Base-by-base conservation (phyloP, 2,888 invertebrate genomes). In the Agrotis segetum region DNA sequence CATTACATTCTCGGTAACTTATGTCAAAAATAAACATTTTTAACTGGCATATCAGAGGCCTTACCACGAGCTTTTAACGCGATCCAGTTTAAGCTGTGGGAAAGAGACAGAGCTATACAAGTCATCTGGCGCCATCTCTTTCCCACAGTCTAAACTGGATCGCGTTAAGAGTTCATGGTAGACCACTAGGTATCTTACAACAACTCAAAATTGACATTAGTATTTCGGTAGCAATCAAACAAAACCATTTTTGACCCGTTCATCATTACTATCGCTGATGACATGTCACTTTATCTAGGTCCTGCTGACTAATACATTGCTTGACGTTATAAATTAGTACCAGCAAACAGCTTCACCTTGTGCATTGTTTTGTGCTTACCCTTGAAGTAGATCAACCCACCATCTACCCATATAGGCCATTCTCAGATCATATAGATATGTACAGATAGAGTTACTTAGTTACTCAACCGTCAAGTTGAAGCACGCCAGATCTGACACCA, bases 401-500 rank as follows among this genome's bases (percentile, higher is more conserved):
- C 67, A 61, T 50, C 17, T 64, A 61, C 47, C 40, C 50, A 77
- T 83, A 80, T 74, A 76, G 87, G 85, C 69, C 85, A 80, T 46
- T 71, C 79, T 64, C 81, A 79, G 85, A 87, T 87, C 76, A 58
- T 66, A 34, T 24, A 68, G 79, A 85, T 83, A 83, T 19, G 55
- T 66, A 34, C 21, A 68, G 79, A 85, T 83, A 83, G 19, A 65
- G 77, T 83, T 77, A 78, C 40, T 40, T 11, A 65, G 77, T 84
- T 77, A 79, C 83, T 83, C 81, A 87, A 79, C 71, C 61, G 49
- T 77, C 74, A 79, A 74, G 68, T 67, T 76, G 80, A 81, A 79
- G 82, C 81, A 84, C 52, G 85, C 77, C 67, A 47, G 84, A 87
- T 87, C 75, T 69, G 70, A 79, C 71, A 67, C 62, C 29, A 82